Evolutionary conservation across 2,797 vertebrate genomes (phyloP).

Genomic region (Morus bassanus): DNA sequence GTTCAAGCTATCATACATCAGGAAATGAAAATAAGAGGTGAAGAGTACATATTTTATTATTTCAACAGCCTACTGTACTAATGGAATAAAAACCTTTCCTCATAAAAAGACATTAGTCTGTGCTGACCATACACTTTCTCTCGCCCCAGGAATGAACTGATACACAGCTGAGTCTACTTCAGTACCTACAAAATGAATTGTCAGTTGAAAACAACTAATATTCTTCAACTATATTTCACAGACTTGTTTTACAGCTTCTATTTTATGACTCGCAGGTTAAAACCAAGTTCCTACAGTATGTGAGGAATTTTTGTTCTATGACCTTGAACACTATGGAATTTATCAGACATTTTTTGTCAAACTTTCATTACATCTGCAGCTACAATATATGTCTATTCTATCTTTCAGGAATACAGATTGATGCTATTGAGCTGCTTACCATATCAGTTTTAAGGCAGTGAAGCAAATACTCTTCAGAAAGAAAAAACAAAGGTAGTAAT

Average conservation of each 20-base stretch:
- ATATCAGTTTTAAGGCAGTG: background rate
- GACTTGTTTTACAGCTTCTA: slow-evolving; percentile 33
- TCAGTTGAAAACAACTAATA: slow-evolving; percentile 46
- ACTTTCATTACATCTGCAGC: background rate
- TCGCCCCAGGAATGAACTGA: background rate
- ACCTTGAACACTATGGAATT: slow-evolving; percentile 23
- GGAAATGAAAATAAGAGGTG: slow-evolving; percentile 64
- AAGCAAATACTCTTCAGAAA: slow-evolving; percentile 38
- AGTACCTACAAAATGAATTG: slow-evolving; percentile 25
- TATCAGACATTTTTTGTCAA: slow-evolving; percentile 1
- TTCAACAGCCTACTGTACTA: slow-evolving; percentile 42
- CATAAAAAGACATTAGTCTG: background rate
- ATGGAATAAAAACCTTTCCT: slow-evolving; percentile 45
- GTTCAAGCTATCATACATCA: slow-evolving; percentile 49
- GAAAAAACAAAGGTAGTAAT: slow-evolving; percentile 35
- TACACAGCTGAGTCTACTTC: slow-evolving; percentile 6
- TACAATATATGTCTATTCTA: background rate
- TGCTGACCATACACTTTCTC: slow-evolving; percentile 51
- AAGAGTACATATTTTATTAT: slow-evolving; percentile 62
- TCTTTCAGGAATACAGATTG: background rate
- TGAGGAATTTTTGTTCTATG: background rate
- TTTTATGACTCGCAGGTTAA: slow-evolving; percentile 31
- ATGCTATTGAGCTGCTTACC: slow-evolving; percentile 6
- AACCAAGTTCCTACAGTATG: background rate
- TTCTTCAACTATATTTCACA: slow-evolving; percentile 20